phyloP scores from a whole-genome alignment of 2,888 invertebrate species.

The Oscheius sp. region DNA sequence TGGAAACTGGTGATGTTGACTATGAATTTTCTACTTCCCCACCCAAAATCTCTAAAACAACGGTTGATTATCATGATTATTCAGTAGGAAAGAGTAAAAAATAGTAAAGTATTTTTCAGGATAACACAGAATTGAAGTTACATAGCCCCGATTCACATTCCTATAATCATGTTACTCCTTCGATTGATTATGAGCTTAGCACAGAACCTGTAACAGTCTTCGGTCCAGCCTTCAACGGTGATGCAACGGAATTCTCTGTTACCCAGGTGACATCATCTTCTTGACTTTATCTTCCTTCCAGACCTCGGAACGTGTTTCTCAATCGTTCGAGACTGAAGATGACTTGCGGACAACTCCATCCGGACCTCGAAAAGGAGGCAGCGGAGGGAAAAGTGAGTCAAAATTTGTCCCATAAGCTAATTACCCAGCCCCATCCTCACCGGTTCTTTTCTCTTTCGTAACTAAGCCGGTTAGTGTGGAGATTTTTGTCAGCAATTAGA shows the following conservation, averaged over 20 bases:
- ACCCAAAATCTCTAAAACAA: constrained; percentile 11
- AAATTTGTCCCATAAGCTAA: background rate
- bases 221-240: constrained; percentile 35
- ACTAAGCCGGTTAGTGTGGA: constrained; percentile 13
- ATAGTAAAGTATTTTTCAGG: background rate
- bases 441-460: constrained; percentile 12
- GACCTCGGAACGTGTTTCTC: constrained; percentile 56
- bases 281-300: too few species aligned
- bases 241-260: background rate
- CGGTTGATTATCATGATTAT: constrained; percentile 3
- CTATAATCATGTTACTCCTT: constrained; percentile 15
- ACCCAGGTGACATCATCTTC: background rate
- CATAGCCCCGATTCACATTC: constrained; percentile 29
- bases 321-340: constrained; percentile 67
- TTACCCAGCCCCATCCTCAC: background rate
- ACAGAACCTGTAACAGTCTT: constrained; percentile 41
- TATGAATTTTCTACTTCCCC: background rate
- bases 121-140: constrained; percentile 18
- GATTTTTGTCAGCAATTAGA: constrained; percentile 27
- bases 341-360: constrained; percentile 44
- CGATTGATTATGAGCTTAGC: constrained; percentile 25
- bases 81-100: background rate
- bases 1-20: background rate
- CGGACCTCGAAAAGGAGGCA: background rate
- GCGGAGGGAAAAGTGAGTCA: constrained; percentile 8